Evolutionary conservation across 2,113 vertebrate species (phyloP).

Genomic region (Gallinago media): DNA sequence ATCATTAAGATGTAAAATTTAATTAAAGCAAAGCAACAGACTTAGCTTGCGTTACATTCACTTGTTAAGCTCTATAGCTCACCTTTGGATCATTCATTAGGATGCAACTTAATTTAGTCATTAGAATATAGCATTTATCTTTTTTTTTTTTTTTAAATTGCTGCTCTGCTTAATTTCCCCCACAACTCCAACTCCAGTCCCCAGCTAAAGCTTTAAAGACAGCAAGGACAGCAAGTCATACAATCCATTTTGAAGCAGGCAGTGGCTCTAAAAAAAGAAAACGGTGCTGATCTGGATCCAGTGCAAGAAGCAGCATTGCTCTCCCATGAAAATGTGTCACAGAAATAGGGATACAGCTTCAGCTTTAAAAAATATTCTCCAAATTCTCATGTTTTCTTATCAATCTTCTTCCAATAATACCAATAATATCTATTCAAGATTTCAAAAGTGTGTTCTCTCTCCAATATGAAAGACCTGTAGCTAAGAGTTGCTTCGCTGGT

Average conservation of each 20-base stretch:
- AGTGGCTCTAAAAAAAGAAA: neutral
- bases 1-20: neutral
- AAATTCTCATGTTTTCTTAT: neutral
- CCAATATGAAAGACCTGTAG: neutral
- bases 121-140: neutral
- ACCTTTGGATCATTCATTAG: neutral
- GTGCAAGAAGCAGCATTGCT: neutral
- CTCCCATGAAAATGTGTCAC: neutral
- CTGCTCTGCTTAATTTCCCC: neutral
- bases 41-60: neutral
- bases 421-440: neutral
- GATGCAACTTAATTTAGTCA: neutral
- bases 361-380: neutral
- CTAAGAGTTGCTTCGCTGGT: neutral
- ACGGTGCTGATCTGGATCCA: neutral
- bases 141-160: neutral
- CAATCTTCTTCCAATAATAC: neutral
- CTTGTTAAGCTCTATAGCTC: neutral
- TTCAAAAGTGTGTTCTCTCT: neutral
- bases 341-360: neutral
- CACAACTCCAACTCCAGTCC: neutral
- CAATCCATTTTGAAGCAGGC: neutral
- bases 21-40: slow-evolving; percentile 5
- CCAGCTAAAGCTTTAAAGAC: neutral
- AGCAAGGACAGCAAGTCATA: neutral